Evolutionary conservation across 2,113 vertebrate genomes (phyloP), one percentile per base, ranked within the genome.

Genomic region (Alligator mississippiensis): DNA sequence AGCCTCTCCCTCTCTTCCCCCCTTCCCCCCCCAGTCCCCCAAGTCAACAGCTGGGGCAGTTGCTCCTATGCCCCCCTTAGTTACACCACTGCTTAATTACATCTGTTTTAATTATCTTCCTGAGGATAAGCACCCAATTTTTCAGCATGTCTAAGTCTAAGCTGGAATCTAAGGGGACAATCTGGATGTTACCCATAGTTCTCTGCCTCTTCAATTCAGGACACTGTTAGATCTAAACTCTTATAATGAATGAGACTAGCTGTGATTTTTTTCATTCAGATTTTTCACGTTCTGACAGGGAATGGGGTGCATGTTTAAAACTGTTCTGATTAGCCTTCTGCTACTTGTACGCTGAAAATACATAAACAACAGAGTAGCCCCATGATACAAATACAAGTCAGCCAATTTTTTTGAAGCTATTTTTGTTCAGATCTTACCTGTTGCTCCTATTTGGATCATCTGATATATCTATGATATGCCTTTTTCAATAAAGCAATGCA

Each of bases 331-430:
- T 47, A 47, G 47, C 47, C 47, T 47, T 47, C 47, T 47, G 47
- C 47, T 8, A 47, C 47, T 47, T 47, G 47, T 47, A 47, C 47
- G 47, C 47, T 47, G 47, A 47, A 47, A 47, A 47, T 47, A 47
- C 47, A 47, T 47, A 47, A 47, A 47, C 47, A 9, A 77, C 4
- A 80, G 89, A 95, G 82, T 64, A 82, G 38, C 74, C 87, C 54
- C 80, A 82, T 30, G 61, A 76, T 88, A 55, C 17, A 88, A 94
- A 94, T 2, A 90, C 17, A 94, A 95, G 59, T 59, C 6, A 13
- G 18, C 80, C 4, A 59, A 30, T 30, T 90, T 83, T 59, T 9
- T 54, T 25, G 62, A 77, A 38, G 9, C 27, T 68, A 88, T 80
- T 70, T 4, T 16, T 22, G 55, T 88, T 63, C 93, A 89, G 87